These are phyloP conservation scores for Philypnodon macrostomus DNA, from an alignment of 2,797 vertebrate species.

Conservation along the genomic window DNA sequence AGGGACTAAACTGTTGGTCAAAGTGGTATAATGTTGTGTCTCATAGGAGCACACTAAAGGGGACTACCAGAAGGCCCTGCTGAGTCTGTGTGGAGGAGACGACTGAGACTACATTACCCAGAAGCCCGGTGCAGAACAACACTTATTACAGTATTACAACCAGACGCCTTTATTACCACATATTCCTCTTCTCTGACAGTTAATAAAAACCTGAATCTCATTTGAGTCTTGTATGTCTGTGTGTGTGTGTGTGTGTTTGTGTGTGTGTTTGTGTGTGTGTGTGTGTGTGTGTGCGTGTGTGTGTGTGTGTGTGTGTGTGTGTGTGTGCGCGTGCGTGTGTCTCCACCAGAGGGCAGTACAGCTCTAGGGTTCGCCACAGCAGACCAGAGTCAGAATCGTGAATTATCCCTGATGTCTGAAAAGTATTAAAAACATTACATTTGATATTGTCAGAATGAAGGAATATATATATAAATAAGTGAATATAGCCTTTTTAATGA, in stretches of 20 bases:
- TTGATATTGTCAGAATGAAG: no score
- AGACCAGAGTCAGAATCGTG: no score
- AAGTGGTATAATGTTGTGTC: background rate
- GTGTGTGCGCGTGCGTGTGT: no score
- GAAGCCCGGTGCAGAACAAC: background rate
- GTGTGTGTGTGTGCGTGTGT: background rate
- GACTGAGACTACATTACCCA: constrained; percentile 76
- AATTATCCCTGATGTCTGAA: no score
- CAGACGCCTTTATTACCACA: background rate
- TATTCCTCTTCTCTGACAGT: constrained; percentile 10
- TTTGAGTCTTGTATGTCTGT: background rate
- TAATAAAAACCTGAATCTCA: constrained; percentile 32
- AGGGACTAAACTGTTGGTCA: no score
- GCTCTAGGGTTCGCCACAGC: background rate
- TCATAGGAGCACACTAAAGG: constrained; percentile 94
- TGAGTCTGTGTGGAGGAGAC: constrained; percentile 90
- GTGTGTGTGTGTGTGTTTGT: background rate
- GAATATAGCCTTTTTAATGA: no score
- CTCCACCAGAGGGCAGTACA: constrained; percentile 56
- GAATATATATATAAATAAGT: no score
- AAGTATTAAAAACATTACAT: no score
- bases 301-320: constrained; percentile 3
- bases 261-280: constrained; percentile 1
- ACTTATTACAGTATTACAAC: constrained; percentile 11
- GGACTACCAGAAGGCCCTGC: constrained; percentile 91